phyloP scores from a whole-genome alignment of 2,113 vertebrate species.

The Asarcornis scutulata region DNA sequence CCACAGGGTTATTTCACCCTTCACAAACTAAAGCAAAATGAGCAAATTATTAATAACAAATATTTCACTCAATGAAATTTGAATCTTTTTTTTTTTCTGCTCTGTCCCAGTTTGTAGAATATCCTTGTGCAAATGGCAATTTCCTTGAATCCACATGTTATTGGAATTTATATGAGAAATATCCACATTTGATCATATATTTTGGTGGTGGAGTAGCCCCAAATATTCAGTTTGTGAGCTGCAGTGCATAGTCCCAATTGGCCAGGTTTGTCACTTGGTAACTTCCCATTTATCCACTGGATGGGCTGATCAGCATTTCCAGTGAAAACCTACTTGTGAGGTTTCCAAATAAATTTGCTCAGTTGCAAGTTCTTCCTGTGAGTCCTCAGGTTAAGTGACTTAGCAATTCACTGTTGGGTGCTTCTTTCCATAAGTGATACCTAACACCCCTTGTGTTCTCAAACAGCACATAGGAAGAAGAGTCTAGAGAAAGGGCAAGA shows the following conservation, averaged over 20 bases:
- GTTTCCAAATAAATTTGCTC: constrained; percentile 6
- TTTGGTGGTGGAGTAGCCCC: background rate
- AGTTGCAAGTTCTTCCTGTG: background rate
- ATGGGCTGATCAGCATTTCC: background rate
- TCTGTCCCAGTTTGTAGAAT: background rate
- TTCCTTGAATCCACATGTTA: background rate
- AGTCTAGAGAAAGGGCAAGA: background rate
- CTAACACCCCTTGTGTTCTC: background rate
- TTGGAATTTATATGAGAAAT: background rate
- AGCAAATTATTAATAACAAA: background rate
- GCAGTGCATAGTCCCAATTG: background rate
- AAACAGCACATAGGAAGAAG: background rate
- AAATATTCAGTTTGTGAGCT: background rate
- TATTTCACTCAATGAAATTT: background rate
- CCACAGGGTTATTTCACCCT: background rate
- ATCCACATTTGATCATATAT: background rate
- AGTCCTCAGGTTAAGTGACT: background rate
- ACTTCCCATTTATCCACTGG: background rate
- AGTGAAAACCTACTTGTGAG: background rate
- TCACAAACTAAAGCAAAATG: background rate
- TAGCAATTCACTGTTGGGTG: background rate
- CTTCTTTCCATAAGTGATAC: background rate
- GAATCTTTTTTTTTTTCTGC: background rate
- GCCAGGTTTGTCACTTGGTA: background rate
- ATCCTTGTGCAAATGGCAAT: background rate